Evolutionary conservation across 2,113 vertebrate genomes (phyloP).

Genomic region (Cranoglanis bouderius): DNA sequence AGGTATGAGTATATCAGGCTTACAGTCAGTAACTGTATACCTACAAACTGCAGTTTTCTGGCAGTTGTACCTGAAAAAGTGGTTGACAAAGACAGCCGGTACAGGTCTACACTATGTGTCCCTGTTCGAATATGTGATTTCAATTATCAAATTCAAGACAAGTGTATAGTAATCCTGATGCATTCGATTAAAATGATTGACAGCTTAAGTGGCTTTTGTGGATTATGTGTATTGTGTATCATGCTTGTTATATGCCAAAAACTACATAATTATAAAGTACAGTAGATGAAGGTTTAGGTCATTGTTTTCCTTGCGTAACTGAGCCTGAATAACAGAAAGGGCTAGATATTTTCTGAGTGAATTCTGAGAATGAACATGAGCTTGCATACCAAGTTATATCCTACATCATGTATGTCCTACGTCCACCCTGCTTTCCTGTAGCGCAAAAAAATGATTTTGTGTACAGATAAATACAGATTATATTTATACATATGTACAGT

Average conservation of each 20-base stretch:
- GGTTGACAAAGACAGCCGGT: too few relatives aligned
- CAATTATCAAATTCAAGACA: background rate
- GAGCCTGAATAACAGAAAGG: background rate
- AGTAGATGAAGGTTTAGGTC: background rate
- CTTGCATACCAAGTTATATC: background rate
- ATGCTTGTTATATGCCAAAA: background rate
- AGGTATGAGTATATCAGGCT: background rate
- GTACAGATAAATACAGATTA: background rate
- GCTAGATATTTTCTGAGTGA: background rate
- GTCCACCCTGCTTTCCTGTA: background rate
- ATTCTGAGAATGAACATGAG: background rate
- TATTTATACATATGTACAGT: background rate
- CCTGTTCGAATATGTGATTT: background rate
- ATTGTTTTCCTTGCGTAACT: background rate
- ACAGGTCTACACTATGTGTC: background rate
- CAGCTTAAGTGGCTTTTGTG: background rate
- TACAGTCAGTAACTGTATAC: background rate
- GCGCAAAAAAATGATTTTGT: slow-evolving; percentile 2
- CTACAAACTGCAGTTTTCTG: background rate
- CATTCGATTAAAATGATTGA: background rate
- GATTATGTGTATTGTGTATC: background rate
- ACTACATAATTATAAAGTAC: background rate
- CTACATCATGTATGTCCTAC: slow-evolving; percentile 22
- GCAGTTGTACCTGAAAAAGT: background rate
- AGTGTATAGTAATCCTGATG: background rate